A percentile compares a stretch with the other conserved stretches of the same genome.
These are phyloP conservation scores for Antheraea assamensis DNA, from an alignment of 2,888 invertebrate species.

Conservation along the genomic window DNA sequence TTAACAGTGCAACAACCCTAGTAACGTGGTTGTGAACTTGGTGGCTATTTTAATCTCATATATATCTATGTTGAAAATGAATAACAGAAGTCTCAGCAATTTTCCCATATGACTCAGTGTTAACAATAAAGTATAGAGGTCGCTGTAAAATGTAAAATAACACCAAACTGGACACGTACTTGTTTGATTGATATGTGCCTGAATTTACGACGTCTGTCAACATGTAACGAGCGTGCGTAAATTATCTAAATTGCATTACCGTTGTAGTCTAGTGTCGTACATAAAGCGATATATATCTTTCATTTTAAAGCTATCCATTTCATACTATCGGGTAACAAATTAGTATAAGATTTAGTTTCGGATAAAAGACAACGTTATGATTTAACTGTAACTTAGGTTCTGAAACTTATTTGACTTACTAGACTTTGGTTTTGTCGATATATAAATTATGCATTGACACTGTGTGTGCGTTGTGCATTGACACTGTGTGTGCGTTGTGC, in stretches of 20 bases:
- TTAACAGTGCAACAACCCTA: too few species aligned
- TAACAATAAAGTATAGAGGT: background rate
- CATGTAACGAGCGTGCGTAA: constrained; percentile 22
- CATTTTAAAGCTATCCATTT: background rate
- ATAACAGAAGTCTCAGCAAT: background rate
- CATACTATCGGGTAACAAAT: too few species aligned
- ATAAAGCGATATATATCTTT: background rate
- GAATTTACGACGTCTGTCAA: constrained; percentile 26
- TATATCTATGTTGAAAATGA: background rate
- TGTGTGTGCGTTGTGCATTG: too few species aligned
- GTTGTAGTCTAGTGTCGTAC: background rate
- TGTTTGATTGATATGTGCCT: constrained; percentile 31
- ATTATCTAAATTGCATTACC: constrained; percentile 23
- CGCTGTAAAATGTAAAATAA: constrained; percentile 19
- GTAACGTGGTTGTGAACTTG: background rate
- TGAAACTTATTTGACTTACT: too few species aligned
- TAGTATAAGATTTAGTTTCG: too few species aligned
- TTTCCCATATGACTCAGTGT: background rate
- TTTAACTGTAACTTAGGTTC: too few species aligned
- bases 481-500: too few species aligned
- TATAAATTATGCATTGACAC: too few species aligned
- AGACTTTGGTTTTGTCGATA: too few species aligned
- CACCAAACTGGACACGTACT: constrained; percentile 13
- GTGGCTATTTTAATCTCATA: background rate
- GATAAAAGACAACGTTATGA: too few species aligned